Conservation (phyloP, 2,888 invertebrate genomes). For the Steinernema hermaphroditum region DNA sequence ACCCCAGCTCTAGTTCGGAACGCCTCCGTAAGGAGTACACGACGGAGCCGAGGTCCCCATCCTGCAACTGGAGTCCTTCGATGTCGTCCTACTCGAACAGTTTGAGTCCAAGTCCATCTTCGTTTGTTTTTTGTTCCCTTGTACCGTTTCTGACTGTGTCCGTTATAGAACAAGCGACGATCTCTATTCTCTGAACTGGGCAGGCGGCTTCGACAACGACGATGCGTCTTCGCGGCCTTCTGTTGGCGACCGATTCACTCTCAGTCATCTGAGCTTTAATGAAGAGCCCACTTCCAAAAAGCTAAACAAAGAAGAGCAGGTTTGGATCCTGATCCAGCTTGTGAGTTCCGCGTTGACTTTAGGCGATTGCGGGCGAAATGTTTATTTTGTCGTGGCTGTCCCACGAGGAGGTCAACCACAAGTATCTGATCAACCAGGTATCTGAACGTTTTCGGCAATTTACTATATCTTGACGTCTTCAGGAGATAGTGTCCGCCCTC, state of each 20-base stretch:
- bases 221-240: not conserved
- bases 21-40: conserved; percentile 12
- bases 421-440: conserved; percentile 10
- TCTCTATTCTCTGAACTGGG: conserved; percentile 16
- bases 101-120: conserved; percentile 8
- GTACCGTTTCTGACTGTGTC: too few relatives aligned
- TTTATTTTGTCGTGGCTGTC: conserved; percentile 5
- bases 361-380: not conserved
- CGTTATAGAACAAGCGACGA: conserved; percentile 13
- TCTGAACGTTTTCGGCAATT: too few relatives aligned
- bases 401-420: conserved; percentile 16
- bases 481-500: conserved; percentile 30
- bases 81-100: conserved; percentile 27
- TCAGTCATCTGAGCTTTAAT: not conserved
- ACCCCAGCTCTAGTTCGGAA: not conserved
- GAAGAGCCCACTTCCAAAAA: not conserved
- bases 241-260: conserved; percentile 1
- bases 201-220: not conserved
- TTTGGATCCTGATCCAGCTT: conserved; percentile 29
- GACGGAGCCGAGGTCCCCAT: not conserved
- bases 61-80: conserved; percentile 24
- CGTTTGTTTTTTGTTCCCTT: not conserved
- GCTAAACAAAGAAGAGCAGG: conserved; percentile 1
- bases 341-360: conserved; percentile 35
- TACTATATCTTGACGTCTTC: too few relatives aligned